Percentiles rank a stretch among this genome's conserved stretches.
phyloP scores from a whole-genome alignment of 2,797 vertebrate species.

The Picus viridis region DNA sequence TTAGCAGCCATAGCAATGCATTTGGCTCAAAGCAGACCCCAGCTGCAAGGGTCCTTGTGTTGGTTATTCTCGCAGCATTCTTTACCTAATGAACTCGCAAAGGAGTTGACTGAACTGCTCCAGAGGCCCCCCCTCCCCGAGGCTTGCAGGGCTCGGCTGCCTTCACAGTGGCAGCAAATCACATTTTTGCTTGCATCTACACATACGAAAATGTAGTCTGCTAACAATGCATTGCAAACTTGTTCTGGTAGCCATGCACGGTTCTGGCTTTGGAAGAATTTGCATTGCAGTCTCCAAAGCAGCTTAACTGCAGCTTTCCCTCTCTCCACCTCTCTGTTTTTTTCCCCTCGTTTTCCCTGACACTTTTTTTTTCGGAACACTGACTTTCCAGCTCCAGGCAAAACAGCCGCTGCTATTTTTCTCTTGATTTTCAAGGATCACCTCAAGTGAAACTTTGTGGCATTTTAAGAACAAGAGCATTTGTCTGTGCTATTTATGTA shows the following conservation, averaged over 20 bases:
- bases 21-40: slow-evolving; percentile 28
- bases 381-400: slow-evolving; percentile 66
- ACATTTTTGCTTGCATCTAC: neutral
- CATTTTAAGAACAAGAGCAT: slow-evolving; percentile 64
- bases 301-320: neutral
- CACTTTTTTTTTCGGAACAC: slow-evolving; percentile 68
- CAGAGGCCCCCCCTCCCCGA: neutral
- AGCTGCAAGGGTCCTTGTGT: slow-evolving; percentile 23
- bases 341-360: neutral
- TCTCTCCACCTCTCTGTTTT: neutral
- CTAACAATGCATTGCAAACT: neutral
- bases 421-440: slow-evolving; percentile 67
- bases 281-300: neutral
- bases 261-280: neutral
- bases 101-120: neutral
- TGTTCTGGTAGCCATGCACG: neutral
- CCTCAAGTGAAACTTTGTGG: slow-evolving; percentile 66
- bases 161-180: neutral
- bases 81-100: neutral
- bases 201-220: neutral
- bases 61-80: slow-evolving; percentile 22
- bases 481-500: slow-evolving; percentile 56
- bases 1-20: neutral
- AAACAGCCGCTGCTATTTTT: slow-evolving; percentile 68
- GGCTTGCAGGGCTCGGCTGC: neutral